Base-by-base conservation (phyloP, 2,888 invertebrate genomes). In the Aplocera efformata region DNA sequence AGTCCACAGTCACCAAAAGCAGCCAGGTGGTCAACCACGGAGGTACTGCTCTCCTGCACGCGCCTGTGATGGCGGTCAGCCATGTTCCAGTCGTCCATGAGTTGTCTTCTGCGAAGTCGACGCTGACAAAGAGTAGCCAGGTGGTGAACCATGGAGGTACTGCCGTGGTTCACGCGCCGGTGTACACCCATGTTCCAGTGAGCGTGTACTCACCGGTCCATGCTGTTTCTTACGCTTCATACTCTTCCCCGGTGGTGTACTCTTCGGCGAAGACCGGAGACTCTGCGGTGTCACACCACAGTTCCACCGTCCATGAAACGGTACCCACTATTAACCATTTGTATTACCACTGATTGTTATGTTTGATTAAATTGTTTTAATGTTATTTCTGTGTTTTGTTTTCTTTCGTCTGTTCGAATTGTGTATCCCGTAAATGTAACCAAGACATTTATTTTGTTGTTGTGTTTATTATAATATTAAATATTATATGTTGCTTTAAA, bases 21-120 rank as follows among this genome's bases (percentile, higher is more conserved):
- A 84, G 85, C 73, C 85, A 83, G 53, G 64, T 83, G 1, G 84
- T 86, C n/a, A 79, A 81, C 79, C 85, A 85, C 34, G 85, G 85
- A n/a, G n/a, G 6, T 13, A 29, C 27, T 29, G 29, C 36, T 6
- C 3, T 32, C 1, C 10, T 35, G 1, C 42, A 42, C 8, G 6
- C 42, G 10, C 37, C 42, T 2, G 21, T 43, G 6, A 23, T 6
- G 6, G n/a, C 22, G 5, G 13, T 13, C 13, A 10, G 23, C 13
- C 24, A 32, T 8, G 31, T 23, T n/a, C 68, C 70, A 6, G 53
- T 65, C 0, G 45, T 60, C 7, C 66, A 61, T 10, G 49, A 48
- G 25, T 31, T 50, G 7, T 48, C 50, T 8, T 48, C 63, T 24
- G 47, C 58, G 3, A 50, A 35, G 42, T 52, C 28, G n/a, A 57